phyloP scores from a whole-genome alignment of 2,888 invertebrate species.

The Ichneumon xanthorius region DNA sequence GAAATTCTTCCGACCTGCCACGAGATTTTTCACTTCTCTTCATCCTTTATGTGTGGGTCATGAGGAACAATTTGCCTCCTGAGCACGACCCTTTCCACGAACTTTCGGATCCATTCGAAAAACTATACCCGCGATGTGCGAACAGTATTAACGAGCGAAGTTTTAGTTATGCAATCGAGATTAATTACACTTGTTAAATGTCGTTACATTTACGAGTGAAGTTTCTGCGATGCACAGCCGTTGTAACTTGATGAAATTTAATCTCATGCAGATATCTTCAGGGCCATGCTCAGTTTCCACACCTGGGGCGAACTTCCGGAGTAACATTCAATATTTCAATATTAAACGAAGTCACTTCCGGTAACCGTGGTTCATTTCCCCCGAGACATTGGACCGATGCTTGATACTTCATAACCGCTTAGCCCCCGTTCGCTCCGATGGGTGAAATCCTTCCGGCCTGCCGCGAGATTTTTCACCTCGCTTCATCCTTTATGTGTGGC shows the following conservation, averaged over 20 bases:
- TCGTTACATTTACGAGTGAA: too few relatives aligned
- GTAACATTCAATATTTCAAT: neutral
- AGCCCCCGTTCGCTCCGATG: too few relatives aligned
- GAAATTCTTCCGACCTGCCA: too few relatives aligned
- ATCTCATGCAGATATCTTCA: too few relatives aligned
- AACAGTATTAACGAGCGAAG: neutral
- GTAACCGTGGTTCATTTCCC: conserved; percentile 3
- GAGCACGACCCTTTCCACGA: neutral
- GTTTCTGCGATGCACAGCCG: too few relatives aligned
- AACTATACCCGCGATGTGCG: neutral
- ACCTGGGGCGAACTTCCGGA: neutral
- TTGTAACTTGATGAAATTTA: too few relatives aligned
- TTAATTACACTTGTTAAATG: conserved; percentile 28
- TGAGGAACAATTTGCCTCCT: too few relatives aligned
- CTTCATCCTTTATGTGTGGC: too few relatives aligned
- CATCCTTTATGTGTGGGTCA: too few relatives aligned
- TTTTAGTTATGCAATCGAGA: neutral
- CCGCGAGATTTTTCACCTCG: too few relatives aligned
- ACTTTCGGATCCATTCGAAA: neutral
- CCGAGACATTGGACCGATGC: neutral
- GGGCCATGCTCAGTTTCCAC: neutral
- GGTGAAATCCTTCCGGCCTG: too few relatives aligned
- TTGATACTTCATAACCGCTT: neutral
- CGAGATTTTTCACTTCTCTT: too few relatives aligned
- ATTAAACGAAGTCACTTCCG: conserved; percentile 21